Conservation (phyloP, 2,113 vertebrate genomes). For the Larimichthys crocea region DNA sequence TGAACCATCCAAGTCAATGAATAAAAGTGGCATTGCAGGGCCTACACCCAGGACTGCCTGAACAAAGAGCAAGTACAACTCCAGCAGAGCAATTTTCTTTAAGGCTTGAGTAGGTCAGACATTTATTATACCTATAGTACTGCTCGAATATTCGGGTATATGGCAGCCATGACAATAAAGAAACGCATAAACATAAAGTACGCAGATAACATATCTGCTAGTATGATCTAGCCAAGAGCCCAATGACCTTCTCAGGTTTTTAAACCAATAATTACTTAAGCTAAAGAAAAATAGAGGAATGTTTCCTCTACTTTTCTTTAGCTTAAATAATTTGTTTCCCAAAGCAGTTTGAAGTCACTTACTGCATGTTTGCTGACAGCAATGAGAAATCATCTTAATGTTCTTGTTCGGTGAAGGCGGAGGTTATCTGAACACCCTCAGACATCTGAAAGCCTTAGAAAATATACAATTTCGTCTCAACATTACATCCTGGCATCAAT, state of each 20-base stretch:
- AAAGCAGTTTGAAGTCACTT: too few species aligned
- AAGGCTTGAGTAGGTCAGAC: background rate
- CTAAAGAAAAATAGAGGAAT: background rate
- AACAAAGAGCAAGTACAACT: constrained; percentile 4
- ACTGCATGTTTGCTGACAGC: background rate
- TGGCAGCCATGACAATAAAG: too few species aligned
- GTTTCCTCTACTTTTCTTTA: too few species aligned
- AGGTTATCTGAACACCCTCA: background rate
- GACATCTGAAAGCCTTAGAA: background rate
- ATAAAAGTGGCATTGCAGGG: background rate
- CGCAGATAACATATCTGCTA: background rate
- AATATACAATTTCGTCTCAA: constrained; percentile 3
- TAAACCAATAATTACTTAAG: background rate
- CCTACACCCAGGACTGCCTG: background rate
- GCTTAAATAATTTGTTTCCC: too few species aligned
- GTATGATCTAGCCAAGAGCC: background rate
- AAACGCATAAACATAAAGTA: background rate
- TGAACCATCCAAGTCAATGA: background rate
- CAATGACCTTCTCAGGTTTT: background rate
- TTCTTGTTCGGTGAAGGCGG: background rate
- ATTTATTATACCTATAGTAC: background rate
- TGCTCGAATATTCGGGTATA: too few species aligned
- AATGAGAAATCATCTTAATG: background rate
- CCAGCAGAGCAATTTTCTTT: background rate
- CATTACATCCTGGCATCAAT: background rate